These are phyloP conservation scores for Rhinopomastus cyanomelas DNA, from an alignment of 2,113 vertebrate genomes.

Conservation along the genomic window DNA sequence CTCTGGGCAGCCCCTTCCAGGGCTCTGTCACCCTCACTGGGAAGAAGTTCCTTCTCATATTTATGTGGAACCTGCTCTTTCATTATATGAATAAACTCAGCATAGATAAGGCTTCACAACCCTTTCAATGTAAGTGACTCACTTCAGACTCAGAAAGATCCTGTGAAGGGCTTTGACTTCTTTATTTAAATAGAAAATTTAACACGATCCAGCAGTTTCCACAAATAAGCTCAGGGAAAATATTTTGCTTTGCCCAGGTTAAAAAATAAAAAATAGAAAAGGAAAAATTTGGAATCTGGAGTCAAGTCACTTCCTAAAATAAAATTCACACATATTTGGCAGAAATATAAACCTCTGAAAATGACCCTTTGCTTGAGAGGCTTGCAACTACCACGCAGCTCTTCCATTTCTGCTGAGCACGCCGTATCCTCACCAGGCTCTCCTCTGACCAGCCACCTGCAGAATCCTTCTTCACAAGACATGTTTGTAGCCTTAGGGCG, in stretches of 20 bases:
- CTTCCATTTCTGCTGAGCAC: neutral
- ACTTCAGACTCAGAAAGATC: neutral
- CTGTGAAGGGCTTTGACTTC: neutral
- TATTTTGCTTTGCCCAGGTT: neutral
- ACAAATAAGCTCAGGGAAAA: neutral
- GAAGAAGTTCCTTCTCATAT: too few species aligned
- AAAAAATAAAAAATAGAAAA: neutral
- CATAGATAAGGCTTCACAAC: neutral
- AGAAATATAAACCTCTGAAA: neutral
- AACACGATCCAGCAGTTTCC: neutral
- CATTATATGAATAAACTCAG: neutral
- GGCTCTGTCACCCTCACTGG: too few species aligned
- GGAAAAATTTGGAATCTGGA: neutral
- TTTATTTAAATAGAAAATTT: neutral
- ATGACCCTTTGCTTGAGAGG: neutral
- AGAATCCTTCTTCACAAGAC: neutral
- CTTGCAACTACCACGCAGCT: neutral
- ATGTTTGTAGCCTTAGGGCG: rapidly evolving
- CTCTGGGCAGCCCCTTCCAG: too few species aligned
- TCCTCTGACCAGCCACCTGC: neutral
- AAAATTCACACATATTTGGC: neutral
- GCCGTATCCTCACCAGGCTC: neutral
- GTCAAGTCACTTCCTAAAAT: neutral
- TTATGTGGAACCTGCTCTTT: too few species aligned
- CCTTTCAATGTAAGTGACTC: neutral